Base-by-base conservation (phyloP, 2,113 vertebrate genomes). In the Tupaia chinensis region DNA sequence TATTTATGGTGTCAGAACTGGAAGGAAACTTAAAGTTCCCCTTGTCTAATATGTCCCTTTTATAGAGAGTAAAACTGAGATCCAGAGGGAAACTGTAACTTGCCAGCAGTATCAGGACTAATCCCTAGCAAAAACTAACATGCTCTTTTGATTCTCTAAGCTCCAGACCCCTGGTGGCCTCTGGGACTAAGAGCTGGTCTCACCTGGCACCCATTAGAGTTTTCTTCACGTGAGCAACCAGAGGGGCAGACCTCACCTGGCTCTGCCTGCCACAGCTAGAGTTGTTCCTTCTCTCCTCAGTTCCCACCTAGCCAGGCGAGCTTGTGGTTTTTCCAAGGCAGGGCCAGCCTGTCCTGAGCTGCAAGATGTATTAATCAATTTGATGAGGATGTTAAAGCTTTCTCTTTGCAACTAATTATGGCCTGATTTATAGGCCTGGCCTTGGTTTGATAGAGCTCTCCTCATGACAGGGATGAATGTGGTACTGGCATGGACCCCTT, bases 301-400 rank as follows among this genome's bases (percentile, higher is more conserved):
- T 78, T 92, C 85, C 89, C 82, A 87, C 76, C 65, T 96, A 87
- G 89, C 95, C 91, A 92, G 96, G 80, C 5, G 5, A 93, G 97
- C 96, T 85, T 95, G 93, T 96, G 83, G 97, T 95, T 97, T 95
- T 97, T 98, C 98, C 97, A 93, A 98, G 97, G 97, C 98, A 97
- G 76, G 95, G 77, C 97, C 97, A 95, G 97, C 92, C 98, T 98
- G 98, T 98, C 98, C 98, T 81, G 96, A 98, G 97, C 98, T 84
- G 87, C 44, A 73, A 98, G 98, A 98, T 98, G 97, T 97, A 98
- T 98, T 98, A 98, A 98, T 99, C 98, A 99, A 98, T 98, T 98
- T 98, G 98, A 99, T 98, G 98, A 98, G 98, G 98, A 98, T 98
- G 98, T 98, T 98, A 98, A 98, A 98, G 98, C 98, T 98, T 98